A percentile compares a stretch with the other conserved stretches of the same genome.
phyloP scores from a whole-genome alignment of 1,140 invertebrate genomes.

The Phthorimaea operculella region DNA sequence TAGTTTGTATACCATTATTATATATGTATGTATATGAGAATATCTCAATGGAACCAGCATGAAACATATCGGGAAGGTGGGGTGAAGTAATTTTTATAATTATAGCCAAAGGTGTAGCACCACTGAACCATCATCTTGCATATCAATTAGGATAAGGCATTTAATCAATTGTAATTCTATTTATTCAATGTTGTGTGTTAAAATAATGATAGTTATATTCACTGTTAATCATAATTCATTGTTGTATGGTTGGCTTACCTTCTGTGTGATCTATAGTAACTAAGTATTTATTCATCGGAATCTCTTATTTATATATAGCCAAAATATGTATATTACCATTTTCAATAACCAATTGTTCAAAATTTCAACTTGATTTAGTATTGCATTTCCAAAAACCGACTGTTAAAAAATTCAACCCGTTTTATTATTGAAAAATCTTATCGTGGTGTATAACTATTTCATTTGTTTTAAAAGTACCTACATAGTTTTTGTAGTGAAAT shows the following conservation, averaged over 20 bases:
- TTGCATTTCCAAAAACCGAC: too few relatives aligned
- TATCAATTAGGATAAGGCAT: constrained; percentile 52
- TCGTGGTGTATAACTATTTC: too few relatives aligned
- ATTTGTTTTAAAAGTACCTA: too few relatives aligned
- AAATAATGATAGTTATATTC: constrained; percentile 30
- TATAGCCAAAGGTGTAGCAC: constrained; percentile 15
- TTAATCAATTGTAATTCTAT: constrained; percentile 26
- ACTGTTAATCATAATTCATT: constrained; percentile 29
- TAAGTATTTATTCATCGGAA: background rate
- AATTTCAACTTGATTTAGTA: too few relatives aligned
- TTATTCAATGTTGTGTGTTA: constrained; percentile 37
- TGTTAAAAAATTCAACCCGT: too few relatives aligned
- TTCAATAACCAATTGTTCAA: too few relatives aligned
- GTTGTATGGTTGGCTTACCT: constrained; percentile 16
- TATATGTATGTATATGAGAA: constrained; percentile 2
- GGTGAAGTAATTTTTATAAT: constrained; percentile 6
- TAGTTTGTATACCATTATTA: constrained; percentile 10
- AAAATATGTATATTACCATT: too few relatives aligned
- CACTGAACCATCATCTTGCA: constrained; percentile 32
- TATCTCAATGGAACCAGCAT: constrained; percentile 37
- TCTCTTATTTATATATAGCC: background rate
- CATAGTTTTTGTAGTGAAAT: too few relatives aligned
- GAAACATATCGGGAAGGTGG: constrained; percentile 42
- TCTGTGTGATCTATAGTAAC: constrained; percentile 3
- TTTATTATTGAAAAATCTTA: too few relatives aligned